These are phyloP conservation scores for Oasisia sp. DNA, from an alignment of 2,888 invertebrate species.

Conservation along the genomic window DNA sequence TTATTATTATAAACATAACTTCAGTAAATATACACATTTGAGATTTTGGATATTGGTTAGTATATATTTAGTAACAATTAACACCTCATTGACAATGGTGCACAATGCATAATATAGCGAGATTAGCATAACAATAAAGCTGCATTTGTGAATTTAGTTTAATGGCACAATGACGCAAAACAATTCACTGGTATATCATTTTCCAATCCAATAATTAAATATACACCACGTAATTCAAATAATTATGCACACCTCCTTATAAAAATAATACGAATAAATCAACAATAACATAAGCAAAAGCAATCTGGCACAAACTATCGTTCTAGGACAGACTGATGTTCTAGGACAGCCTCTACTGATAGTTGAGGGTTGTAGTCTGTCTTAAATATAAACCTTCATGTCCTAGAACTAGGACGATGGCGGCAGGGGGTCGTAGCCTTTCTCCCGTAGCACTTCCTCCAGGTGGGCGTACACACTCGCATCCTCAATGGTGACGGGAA, in stretches of 20 bases:
- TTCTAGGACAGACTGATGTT: neutral
- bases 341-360: neutral
- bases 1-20: neutral
- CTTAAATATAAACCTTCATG: constrained; percentile 29
- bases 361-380: constrained; percentile 34
- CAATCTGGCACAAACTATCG: neutral
- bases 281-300: neutral
- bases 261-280: neutral
- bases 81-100: neutral
- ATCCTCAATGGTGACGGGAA: constrained; percentile 88
- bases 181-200: neutral
- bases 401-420: neutral
- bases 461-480: constrained; percentile 77
- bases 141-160: neutral
- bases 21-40: neutral
- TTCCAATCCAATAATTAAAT: neutral
- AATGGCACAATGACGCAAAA: neutral
- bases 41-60: no score
- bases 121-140: neutral
- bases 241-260: neutral
- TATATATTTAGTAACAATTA: neutral
- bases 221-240: neutral
- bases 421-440: constrained; percentile 32
- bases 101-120: neutral
- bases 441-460: constrained; percentile 29